Percentiles rank a stretch among this genome's conserved stretches.
These are phyloP conservation scores for Lasioglossum albipes DNA, from an alignment of 1,140 invertebrate species.

Conservation along the genomic window DNA sequence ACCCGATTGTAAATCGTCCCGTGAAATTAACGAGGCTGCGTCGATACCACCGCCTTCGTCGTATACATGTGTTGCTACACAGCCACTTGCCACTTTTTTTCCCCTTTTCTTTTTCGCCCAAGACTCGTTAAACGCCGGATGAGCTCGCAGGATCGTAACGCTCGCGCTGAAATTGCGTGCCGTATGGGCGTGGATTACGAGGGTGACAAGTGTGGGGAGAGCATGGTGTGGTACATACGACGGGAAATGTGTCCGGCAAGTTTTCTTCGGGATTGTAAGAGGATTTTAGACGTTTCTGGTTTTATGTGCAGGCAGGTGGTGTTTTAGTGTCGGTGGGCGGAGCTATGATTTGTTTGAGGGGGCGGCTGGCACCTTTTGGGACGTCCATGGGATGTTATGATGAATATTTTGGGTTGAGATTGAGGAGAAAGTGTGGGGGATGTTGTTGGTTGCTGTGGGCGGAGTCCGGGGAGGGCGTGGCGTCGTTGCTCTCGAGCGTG, in stretches of 20 bases:
- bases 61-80: background rate
- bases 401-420: no score
- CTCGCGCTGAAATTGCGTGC: background rate
- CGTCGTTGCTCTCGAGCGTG: no score
- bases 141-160: background rate
- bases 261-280: background rate
- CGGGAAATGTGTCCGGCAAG: background rate
- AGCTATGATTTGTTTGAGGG: background rate
- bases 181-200: background rate
- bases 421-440: no score
- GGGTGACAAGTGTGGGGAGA: background rate
- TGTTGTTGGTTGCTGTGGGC: no score
- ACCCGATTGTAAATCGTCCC: constrained; percentile 28
- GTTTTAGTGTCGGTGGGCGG: background rate
- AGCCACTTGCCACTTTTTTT: background rate
- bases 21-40: constrained; percentile 26
- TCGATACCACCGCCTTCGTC: background rate
- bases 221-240: no score
- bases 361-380: no score
- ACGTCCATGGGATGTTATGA: no score
- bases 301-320: background rate
- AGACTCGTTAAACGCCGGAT: background rate
- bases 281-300: background rate
- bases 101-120: background rate
- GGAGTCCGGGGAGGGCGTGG: no score